Percentiles rank a stretch among this genome's conserved stretches.
Conservation (phyloP, 1,140 invertebrate genomes). For the Ladona fulva region DNA sequence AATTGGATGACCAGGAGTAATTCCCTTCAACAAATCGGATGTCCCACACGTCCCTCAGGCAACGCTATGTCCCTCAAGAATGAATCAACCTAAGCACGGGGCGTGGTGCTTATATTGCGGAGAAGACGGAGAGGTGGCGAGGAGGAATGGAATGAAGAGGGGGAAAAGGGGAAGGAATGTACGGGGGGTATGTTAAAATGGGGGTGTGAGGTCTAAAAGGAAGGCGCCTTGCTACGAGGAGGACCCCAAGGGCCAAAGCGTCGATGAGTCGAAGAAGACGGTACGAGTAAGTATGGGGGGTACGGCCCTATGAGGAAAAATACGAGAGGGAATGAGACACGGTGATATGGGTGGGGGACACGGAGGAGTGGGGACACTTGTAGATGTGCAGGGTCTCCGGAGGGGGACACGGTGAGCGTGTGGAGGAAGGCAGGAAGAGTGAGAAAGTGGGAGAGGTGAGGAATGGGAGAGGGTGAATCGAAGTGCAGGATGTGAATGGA, state of each 20-base stretch:
- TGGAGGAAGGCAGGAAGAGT: not conserved
- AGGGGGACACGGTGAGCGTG: not conserved
- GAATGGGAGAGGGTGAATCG: not conserved
- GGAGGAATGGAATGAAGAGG: not conserved
- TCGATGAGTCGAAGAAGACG: not conserved
- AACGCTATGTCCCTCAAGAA: not conserved
- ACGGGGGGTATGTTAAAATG: not conserved
- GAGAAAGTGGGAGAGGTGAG: not conserved
- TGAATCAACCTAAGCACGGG: not conserved
- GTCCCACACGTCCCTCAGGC: no score
- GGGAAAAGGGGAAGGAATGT: not conserved
- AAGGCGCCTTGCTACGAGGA: not conserved
- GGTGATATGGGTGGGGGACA: no score
- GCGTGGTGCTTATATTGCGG: slow-evolving; percentile 2
- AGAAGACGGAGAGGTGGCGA: not conserved
- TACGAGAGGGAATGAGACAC: not conserved
- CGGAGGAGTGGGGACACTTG: not conserved
- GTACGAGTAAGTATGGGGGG: not conserved
- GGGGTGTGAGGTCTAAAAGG: not conserved
- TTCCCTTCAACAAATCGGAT: no score
- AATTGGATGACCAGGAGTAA: no score
- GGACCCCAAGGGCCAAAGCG: no score
- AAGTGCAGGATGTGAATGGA: not conserved
- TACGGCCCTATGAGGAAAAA: not conserved
- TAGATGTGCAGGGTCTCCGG: not conserved